Percentiles rank a stretch among this genome's conserved stretches.
Conservation (phyloP, 2,797 vertebrate species). For the Pempheris klunzingeri region DNA sequence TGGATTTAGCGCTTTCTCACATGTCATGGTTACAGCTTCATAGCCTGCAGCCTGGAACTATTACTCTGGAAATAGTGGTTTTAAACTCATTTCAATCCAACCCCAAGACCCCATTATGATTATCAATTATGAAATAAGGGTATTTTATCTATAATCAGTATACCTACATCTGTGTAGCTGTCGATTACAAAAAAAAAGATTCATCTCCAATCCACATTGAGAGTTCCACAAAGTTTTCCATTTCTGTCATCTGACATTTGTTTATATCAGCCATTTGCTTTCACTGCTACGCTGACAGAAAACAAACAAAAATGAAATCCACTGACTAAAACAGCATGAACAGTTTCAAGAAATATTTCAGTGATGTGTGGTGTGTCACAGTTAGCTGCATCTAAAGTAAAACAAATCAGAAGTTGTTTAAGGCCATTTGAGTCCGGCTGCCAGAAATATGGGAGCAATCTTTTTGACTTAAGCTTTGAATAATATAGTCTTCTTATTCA, state of each 20-base stretch:
- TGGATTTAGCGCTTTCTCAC: background rate
- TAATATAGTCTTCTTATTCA: too few relatives aligned
- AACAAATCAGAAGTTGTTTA: slow-evolving; percentile 8
- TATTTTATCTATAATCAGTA: too few relatives aligned
- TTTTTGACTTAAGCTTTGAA: background rate
- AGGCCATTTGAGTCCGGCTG: background rate
- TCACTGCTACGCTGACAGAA: background rate
- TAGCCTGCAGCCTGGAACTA: background rate
- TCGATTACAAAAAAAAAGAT: too few relatives aligned
- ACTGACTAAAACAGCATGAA: background rate
- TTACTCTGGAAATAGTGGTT: background rate
- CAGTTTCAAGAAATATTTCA: background rate
- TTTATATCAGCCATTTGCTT: background rate
- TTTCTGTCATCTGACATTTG: background rate
- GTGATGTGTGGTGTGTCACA: background rate
- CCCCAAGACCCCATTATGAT: too few relatives aligned
- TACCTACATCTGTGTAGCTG: too few relatives aligned
- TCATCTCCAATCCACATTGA: too few relatives aligned
- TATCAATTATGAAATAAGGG: too few relatives aligned
- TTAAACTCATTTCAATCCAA: too few relatives aligned
- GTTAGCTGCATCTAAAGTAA: background rate
- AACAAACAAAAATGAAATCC: background rate
- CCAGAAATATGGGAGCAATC: background rate
- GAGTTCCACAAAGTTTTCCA: background rate
- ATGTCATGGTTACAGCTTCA: background rate